A percentile compares a stretch with the other conserved stretches of the same genome.
These are phyloP conservation scores for Porites divaricata DNA, from an alignment of 92 coral and sea anemone genomes.

Conservation along the genomic window DNA sequence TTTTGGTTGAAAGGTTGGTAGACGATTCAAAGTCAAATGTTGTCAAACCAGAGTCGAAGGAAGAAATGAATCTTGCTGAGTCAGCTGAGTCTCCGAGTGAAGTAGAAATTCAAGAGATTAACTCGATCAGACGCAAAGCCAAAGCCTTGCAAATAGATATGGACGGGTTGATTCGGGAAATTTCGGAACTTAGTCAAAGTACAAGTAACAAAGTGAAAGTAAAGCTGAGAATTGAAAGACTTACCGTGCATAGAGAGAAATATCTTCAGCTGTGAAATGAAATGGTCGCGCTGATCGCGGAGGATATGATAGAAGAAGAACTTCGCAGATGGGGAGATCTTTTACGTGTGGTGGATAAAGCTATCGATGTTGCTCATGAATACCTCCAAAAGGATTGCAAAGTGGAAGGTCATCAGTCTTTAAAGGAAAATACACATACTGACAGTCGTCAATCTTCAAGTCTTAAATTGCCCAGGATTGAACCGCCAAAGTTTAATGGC, in stretches of 20 bases:
- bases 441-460: neutral
- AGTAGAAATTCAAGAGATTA: too few species aligned
- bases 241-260: neutral
- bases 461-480: constrained; percentile 31
- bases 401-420: constrained; percentile 1
- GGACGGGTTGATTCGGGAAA: neutral
- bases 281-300: constrained; percentile 12
- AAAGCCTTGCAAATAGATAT: too few species aligned
- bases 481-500: constrained; percentile 27
- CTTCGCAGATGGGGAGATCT: constrained; percentile 10
- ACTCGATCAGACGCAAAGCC: too few species aligned
- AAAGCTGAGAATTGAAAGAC: constrained; percentile 28
- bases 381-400: constrained; percentile 12
- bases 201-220: constrained; percentile 19
- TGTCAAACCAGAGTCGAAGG: too few species aligned
- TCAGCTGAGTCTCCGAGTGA: too few species aligned
- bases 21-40: too few species aligned
- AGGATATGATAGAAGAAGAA: constrained; percentile 13
- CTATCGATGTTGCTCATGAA: constrained; percentile 23
- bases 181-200: constrained; percentile 12
- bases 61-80: too few species aligned
- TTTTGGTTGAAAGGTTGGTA: neutral
- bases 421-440: constrained; percentile 14
- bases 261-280: constrained; percentile 21
- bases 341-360: constrained; percentile 27